phyloP scores from a whole-genome alignment of 2,113 vertebrate species.

The Cololabis saira region DNA sequence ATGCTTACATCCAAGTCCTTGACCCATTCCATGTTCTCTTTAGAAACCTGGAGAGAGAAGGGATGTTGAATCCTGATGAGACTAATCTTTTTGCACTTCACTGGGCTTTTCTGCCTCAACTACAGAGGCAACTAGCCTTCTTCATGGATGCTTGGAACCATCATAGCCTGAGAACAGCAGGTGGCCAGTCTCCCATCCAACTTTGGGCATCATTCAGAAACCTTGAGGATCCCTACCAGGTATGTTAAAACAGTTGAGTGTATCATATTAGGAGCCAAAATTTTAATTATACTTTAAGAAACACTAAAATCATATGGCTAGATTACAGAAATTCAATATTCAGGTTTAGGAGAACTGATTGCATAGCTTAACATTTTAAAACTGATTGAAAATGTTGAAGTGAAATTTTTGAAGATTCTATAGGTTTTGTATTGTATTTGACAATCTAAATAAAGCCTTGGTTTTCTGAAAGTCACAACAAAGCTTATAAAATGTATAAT shows the following conservation, averaged over 20 bases:
- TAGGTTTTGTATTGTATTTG: background rate
- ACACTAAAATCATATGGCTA: no score
- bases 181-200: background rate
- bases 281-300: no score
- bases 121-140: background rate
- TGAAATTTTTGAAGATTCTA: background rate
- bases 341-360: no score
- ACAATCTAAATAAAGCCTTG: no score
- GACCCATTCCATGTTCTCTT: background rate
- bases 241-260: background rate
- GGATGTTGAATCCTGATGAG: background rate
- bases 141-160: conserved; percentile 9
- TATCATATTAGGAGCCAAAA: background rate
- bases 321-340: no score
- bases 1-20: conserved; percentile 1
- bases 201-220: conserved; percentile 3
- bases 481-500: no score
- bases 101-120: conserved; percentile 6
- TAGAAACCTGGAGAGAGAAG: background rate
- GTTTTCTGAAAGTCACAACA: no score
- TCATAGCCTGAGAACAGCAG: conserved; percentile 1
- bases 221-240: background rate
- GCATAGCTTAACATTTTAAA: no score
- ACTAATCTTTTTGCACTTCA: conserved; percentile 5
- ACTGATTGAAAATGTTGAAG: no score